These are phyloP conservation scores for Euproctis similis DNA, from an alignment of 2,888 invertebrate species.

Conservation along the genomic window DNA sequence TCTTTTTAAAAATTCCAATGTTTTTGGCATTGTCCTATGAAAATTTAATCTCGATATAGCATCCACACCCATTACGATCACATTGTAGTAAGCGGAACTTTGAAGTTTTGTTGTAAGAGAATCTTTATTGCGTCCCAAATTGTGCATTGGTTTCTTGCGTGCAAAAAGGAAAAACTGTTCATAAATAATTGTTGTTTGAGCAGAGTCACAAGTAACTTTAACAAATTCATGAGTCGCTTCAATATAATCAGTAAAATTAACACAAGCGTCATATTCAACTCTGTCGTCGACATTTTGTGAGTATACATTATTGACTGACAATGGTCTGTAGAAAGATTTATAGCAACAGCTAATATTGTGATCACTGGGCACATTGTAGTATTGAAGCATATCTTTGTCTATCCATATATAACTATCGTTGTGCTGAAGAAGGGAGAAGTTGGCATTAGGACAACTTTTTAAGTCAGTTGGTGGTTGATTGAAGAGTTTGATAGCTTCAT, in stretches of 20 bases:
- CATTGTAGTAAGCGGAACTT: slow-evolving; percentile 68
- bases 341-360: slow-evolving; percentile 77
- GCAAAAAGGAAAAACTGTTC: slow-evolving; percentile 82
- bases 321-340: slow-evolving; percentile 72
- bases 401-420: slow-evolving; percentile 78
- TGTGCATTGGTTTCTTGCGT: slow-evolving; percentile 48
- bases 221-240: slow-evolving; percentile 79
- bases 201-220: slow-evolving; percentile 77
- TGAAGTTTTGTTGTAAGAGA: slow-evolving; percentile 27
- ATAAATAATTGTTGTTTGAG: slow-evolving; percentile 70
- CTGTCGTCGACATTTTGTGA: slow-evolving; percentile 64
- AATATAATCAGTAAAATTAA: slow-evolving; percentile 56
- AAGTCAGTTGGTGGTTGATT: slow-evolving; percentile 63
- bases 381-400: slow-evolving; percentile 51
- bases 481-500: slow-evolving; percentile 71
- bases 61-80: slow-evolving; percentile 89
- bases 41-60: slow-evolving; percentile 91
- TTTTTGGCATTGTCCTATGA: slow-evolving; percentile 87
- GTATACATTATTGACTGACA: slow-evolving; percentile 56
- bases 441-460: slow-evolving; percentile 67
- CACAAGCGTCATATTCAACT: slow-evolving; percentile 66
- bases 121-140: slow-evolving; percentile 24
- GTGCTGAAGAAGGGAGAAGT: slow-evolving; percentile 71
- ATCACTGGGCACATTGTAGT: slow-evolving; percentile 64
- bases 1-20: slow-evolving; percentile 76